phyloP scores from a whole-genome alignment of 2,113 vertebrate genomes.

The Daubentonia madagascariensis region DNA sequence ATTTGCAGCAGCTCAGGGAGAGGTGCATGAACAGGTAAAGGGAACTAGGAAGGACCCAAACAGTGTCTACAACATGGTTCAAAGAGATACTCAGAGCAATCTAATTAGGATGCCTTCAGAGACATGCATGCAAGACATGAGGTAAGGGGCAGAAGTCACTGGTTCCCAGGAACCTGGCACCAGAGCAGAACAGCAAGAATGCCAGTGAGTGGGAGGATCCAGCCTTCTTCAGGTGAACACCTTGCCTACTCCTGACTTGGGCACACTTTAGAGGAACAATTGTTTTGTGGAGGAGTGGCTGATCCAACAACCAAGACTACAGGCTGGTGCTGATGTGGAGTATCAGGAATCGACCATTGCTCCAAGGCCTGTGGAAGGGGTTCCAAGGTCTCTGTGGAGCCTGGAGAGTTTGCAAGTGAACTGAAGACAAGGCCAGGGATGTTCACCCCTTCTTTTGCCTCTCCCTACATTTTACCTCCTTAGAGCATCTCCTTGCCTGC shows the following conservation, averaged over 20 bases:
- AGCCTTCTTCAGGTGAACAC: background rate
- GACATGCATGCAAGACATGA: background rate
- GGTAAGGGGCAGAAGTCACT: background rate
- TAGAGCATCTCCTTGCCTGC: background rate
- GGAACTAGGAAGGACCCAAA: background rate
- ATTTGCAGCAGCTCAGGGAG: background rate
- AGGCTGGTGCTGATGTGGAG: background rate
- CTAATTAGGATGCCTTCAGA: background rate
- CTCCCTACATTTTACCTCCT: background rate
- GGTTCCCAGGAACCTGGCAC: background rate
- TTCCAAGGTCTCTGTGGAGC: background rate
- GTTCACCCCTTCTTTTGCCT: rapidly evolving
- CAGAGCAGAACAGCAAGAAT: background rate
- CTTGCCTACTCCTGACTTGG: background rate
- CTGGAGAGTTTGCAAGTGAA: background rate
- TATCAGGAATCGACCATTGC: background rate
- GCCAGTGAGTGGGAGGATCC: background rate
- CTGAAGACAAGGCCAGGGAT: background rate
- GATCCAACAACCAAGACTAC: background rate
- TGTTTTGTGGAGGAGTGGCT: background rate
- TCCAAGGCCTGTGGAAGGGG: background rate
- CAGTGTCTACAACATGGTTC: too few relatives aligned
- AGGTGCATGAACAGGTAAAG: background rate
- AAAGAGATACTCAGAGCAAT: background rate
- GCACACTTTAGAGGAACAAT: background rate